A percentile compares a stretch with the other conserved stretches of the same genome.
Conservation (phyloP, 1,140 invertebrate genomes). For the Cotesia typhae region DNA sequence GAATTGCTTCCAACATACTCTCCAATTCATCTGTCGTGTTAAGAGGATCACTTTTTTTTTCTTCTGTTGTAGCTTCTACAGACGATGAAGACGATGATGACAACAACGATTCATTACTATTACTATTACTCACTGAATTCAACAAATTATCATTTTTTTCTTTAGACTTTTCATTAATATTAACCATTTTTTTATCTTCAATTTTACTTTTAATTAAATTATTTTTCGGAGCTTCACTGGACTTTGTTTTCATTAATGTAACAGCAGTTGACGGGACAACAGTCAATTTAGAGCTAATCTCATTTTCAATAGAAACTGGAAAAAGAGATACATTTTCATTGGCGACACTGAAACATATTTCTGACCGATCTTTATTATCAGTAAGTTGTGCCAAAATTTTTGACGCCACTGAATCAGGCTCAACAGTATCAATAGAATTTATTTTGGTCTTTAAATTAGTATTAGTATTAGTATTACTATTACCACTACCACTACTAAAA, state of each 20-base stretch:
- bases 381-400: too few species aligned
- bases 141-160: conserved; percentile 34
- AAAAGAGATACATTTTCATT: conserved; percentile 20
- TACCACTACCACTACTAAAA: too few species aligned
- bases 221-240: too few species aligned
- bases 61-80: conserved; percentile 28
- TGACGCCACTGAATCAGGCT: conserved; percentile 2
- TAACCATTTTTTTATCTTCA: conserved; percentile 22
- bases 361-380: conserved; percentile 12
- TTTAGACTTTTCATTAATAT: not conserved
- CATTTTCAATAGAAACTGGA: conserved; percentile 12
- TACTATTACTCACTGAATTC: conserved; percentile 11
- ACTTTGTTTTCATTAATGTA: conserved; percentile 53
- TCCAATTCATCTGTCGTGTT: conserved; percentile 64
- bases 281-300: conserved; percentile 28
- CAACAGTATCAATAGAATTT: conserved; percentile 31
- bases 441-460: conserved; percentile 32
- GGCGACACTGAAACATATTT: conserved; percentile 12
- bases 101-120: not conserved
- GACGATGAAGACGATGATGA: too few species aligned
- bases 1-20: conserved; percentile 63
- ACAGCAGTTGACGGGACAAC: conserved; percentile 54
- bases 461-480: conserved; percentile 36
- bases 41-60: conserved; percentile 51
- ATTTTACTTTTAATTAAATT: too few species aligned